phyloP scores from a whole-genome alignment of 35 echinoderm and acorn worm species.

The Stichopus chloronotus region DNA sequence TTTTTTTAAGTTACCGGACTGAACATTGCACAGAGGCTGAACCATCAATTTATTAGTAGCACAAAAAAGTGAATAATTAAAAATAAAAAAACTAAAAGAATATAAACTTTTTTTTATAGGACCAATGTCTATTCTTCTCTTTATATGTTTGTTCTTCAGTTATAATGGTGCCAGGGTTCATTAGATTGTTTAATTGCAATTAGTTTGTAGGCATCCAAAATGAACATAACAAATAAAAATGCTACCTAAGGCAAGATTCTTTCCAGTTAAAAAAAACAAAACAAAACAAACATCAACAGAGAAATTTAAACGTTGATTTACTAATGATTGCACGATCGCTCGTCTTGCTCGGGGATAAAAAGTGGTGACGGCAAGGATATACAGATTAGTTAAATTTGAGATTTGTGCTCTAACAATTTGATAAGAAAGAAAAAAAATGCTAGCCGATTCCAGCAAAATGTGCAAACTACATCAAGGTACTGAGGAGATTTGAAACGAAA shows the following conservation, averaged over 20 bases:
- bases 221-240: background rate
- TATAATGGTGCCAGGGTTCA: background rate
- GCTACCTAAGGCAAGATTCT: background rate
- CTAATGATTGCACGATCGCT: background rate
- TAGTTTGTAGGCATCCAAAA: background rate
- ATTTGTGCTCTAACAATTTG: background rate
- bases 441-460: background rate
- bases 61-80: background rate
- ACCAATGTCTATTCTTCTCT: background rate
- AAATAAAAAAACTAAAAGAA: background rate
- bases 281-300: background rate
- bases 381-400: background rate
- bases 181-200: background rate
- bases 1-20: background rate
- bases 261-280: background rate
- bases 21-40: background rate
- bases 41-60: background rate
- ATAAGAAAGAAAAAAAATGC: background rate
- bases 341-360: background rate
- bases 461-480: conserved; percentile 50
- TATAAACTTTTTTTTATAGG: too few relatives aligned
- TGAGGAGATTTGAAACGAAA: background rate
- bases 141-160: background rate
- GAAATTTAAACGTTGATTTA: background rate
- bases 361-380: background rate